Evolutionary conservation across 2,113 vertebrate species (phyloP).

Genomic region (Aptenodytes patagonicus): DNA sequence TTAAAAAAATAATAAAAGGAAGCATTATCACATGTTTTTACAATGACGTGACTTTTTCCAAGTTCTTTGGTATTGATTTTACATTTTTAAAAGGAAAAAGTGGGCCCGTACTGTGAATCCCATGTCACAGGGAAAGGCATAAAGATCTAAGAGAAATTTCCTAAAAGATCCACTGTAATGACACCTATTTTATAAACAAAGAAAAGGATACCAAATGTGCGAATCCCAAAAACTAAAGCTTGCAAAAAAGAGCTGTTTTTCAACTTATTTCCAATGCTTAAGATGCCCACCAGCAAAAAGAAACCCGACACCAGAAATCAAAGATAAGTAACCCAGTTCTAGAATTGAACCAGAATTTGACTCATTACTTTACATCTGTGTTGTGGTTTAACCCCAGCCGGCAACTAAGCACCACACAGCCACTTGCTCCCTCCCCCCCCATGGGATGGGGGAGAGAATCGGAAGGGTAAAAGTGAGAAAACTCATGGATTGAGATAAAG

Average conservation of each 20-base stretch:
- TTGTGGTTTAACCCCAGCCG: no score
- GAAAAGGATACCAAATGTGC: not conserved
- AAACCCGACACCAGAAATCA: not conserved
- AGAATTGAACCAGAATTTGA: not conserved
- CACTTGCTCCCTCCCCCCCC: no score
- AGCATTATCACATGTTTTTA: not conserved
- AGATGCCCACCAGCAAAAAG: not conserved
- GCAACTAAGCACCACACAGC: no score
- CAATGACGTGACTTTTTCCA: not conserved
- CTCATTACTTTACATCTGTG: not conserved
- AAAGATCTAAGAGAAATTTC: not conserved
- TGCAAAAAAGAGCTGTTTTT: not conserved
- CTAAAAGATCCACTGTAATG: not conserved
- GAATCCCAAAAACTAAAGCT: not conserved
- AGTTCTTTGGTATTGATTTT: not conserved
- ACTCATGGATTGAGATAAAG: no score
- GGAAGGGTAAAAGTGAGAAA: no score
- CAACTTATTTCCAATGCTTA: not conserved
- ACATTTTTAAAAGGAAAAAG: not conserved
- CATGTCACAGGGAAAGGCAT: not conserved
- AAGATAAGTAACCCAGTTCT: not conserved
- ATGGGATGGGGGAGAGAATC: no score
- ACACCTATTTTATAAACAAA: not conserved
- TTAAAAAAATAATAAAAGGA: not conserved
- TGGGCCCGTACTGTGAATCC: accelerated